Evolutionary conservation across 2,797 vertebrate species (phyloP).

Genomic region (Acridotheres tristis): DNA sequence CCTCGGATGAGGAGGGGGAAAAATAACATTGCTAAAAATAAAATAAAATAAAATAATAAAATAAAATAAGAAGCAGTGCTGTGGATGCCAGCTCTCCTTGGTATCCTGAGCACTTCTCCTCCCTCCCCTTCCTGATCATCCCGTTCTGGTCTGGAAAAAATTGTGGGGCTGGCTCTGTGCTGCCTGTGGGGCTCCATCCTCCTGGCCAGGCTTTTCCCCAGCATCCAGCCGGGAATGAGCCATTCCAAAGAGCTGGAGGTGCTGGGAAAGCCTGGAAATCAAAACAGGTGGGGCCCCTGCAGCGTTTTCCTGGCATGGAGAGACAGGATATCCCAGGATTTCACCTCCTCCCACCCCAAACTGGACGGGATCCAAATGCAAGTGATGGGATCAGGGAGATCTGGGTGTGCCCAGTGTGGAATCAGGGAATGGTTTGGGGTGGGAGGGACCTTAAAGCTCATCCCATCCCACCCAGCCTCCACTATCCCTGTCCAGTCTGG

Average conservation of each 20-base stretch:
- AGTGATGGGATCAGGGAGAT: background rate
- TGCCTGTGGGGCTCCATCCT: background rate
- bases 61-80: no score
- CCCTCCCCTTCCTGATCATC: background rate
- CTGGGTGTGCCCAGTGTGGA: background rate
- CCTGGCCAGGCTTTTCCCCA: background rate
- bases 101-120: background rate
- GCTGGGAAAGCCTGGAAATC: background rate
- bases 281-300: background rate
- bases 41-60: background rate
- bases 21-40: background rate
- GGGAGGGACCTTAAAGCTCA: no score
- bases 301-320: background rate
- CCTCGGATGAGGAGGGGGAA: background rate
- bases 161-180: background rate
- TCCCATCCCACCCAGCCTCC: background rate
- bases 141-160: accelerated
- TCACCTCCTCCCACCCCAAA: background rate
- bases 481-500: accelerated
- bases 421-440: background rate
- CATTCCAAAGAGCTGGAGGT: background rate
- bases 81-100: background rate
- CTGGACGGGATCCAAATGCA: background rate
- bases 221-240: background rate
- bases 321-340: background rate